A percentile compares a stretch with the other conserved stretches of the same genome.
Conservation (phyloP, 2,113 vertebrate species). For the Arizona elegans region DNA sequence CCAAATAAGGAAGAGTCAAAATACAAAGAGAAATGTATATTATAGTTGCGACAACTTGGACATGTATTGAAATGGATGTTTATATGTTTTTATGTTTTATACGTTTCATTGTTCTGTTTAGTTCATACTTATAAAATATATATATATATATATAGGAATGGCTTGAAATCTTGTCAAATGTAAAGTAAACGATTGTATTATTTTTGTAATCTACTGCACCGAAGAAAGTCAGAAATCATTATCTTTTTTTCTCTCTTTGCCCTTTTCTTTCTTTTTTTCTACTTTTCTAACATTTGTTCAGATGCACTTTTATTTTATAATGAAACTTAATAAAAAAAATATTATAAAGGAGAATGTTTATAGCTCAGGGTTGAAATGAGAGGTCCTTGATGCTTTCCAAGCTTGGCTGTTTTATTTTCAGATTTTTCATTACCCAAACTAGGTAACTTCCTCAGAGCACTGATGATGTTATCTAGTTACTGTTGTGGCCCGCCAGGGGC, state of each 20-base stretch:
- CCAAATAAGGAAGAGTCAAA: too few species aligned
- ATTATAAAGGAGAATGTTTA: neutral
- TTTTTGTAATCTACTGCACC: neutral
- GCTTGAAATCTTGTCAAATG: neutral
- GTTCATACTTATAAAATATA: too few species aligned
- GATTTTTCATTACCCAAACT: neutral
- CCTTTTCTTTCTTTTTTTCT: neutral
- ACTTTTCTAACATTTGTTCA: neutral
- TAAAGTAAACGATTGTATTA: neutral
- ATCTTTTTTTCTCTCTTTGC: neutral
- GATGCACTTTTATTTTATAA: neutral
- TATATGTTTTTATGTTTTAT: too few species aligned
- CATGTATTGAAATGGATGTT: too few species aligned
- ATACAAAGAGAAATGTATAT: too few species aligned
- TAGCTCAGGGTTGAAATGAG: neutral
- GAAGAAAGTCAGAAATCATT: neutral
- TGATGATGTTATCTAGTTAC: neutral
- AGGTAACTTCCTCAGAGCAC: neutral
- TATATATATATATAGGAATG: too few species aligned
- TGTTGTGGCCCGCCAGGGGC: too few species aligned
- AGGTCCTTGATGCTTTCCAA: neutral
- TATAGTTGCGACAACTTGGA: too few species aligned
- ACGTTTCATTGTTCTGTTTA: too few species aligned
- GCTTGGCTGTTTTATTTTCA: neutral
- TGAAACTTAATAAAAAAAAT: neutral